Conservation (phyloP, 2,113 vertebrate species). For the Uria lomvia region DNA sequence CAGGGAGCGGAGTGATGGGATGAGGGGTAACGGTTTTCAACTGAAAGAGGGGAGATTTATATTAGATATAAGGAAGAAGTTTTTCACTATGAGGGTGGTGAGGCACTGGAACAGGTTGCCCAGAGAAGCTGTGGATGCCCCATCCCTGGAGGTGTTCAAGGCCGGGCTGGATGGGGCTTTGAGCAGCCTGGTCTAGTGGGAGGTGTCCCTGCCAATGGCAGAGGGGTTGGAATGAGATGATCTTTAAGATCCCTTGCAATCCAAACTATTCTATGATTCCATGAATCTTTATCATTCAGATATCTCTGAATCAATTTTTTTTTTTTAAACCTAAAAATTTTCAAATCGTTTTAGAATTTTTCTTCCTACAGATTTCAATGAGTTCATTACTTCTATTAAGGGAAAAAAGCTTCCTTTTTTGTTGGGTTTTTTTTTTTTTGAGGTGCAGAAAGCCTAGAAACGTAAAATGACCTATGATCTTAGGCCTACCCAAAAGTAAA, state of each 20-base stretch:
- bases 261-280: neutral
- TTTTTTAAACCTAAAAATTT: neutral
- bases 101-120: neutral
- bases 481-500: neutral
- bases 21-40: neutral
- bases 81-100: neutral
- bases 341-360: neutral
- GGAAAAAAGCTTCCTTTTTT: neutral
- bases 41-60: neutral
- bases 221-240: neutral
- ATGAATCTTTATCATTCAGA: neutral
- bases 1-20: too few relatives aligned
- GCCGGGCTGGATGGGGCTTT: neutral
- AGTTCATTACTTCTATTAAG: neutral
- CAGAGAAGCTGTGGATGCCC: neutral
- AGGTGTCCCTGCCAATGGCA: neutral
- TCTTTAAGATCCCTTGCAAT: neutral
- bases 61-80: neutral
- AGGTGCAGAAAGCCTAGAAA: neutral
- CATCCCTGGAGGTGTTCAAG: neutral
- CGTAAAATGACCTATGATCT: fast-evolving
- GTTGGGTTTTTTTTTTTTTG: neutral
- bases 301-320: too few relatives aligned
- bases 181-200: neutral
- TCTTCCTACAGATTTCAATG: neutral